phyloP scores from a whole-genome alignment of 2,797 vertebrate genomes.

The Etheostoma perlongum region DNA sequence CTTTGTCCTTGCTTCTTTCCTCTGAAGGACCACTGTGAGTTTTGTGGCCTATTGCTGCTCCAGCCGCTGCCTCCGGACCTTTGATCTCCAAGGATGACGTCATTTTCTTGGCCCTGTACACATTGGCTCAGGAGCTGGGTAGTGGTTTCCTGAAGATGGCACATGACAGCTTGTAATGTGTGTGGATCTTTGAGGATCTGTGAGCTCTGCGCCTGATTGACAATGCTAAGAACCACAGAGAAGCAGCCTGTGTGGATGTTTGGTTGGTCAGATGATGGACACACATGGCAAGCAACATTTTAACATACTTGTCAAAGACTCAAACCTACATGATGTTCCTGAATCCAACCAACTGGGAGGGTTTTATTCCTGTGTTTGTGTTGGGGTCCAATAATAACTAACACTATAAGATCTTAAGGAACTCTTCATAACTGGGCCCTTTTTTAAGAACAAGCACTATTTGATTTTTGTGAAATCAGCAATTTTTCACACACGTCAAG shows the following conservation, averaged over 20 bases:
- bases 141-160: slow-evolving; percentile 7
- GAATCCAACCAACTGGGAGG: slow-evolving; percentile 9
- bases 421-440: slow-evolving; percentile 40
- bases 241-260: not conserved
- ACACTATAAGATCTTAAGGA: slow-evolving; percentile 26
- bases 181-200: slow-evolving; percentile 12
- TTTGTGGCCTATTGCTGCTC: slow-evolving; percentile 89
- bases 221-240: slow-evolving; percentile 12
- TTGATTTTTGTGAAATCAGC: slow-evolving; percentile 31
- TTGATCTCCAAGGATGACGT: slow-evolving; percentile 84
- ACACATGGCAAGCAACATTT: not conserved
- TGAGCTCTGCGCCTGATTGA: slow-evolving; percentile 23
- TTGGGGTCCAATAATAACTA: not conserved
- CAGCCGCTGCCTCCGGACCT: slow-evolving; percentile 83
- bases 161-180: not conserved
- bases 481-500: slow-evolving; percentile 6
- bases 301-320: slow-evolving; percentile 20
- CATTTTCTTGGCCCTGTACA: not conserved
- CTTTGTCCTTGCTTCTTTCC: slow-evolving; percentile 6
- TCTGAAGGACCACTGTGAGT: slow-evolving; percentile 82
- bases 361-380: slow-evolving; percentile 7
- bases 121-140: not conserved
- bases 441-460: slow-evolving; percentile 47
- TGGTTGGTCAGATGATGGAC: slow-evolving; percentile 9
- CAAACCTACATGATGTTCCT: slow-evolving; percentile 13